phyloP scores from a whole-genome alignment of 2,888 invertebrate genomes.

The Coenonympha glycerion region DNA sequence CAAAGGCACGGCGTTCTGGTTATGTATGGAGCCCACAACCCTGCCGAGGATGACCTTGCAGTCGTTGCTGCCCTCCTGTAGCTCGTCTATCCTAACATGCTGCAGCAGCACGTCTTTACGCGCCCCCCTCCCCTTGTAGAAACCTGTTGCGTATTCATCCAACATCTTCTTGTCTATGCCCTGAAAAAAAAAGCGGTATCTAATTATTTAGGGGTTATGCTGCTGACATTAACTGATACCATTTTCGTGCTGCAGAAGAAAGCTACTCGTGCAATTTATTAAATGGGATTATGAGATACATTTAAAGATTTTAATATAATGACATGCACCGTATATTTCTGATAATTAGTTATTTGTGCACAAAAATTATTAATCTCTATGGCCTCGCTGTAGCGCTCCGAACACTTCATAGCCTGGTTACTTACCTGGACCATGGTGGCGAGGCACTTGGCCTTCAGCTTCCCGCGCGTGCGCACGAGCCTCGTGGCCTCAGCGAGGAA shows the following conservation, averaged over 20 bases:
- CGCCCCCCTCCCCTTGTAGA: conserved; percentile 42
- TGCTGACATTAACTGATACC: no score
- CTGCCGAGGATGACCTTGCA: conserved; percentile 82
- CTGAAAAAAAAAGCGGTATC: conserved; percentile 63
- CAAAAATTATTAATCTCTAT: no score
- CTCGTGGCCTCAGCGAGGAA: conserved; percentile 80
- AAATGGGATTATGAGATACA: no score
- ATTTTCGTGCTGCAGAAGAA: no score
- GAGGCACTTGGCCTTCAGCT: conserved; percentile 83
- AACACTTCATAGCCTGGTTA: no score
- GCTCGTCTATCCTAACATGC: conserved; percentile 58
- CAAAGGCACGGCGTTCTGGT: conserved; percentile 86
- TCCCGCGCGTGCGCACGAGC: conserved; percentile 80
- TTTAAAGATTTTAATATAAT: no score
- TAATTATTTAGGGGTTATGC: no score
- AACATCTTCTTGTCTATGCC: conserved; percentile 80
- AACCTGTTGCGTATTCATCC: conserved; percentile 78
- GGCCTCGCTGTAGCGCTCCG: no score
- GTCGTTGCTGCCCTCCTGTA: conserved; percentile 79
- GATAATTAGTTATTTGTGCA: no score
- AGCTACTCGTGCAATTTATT: no score
- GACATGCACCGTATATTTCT: no score
- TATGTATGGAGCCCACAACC: conserved; percentile 87
- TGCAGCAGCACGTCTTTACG: conserved; percentile 49
- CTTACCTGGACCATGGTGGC: conserved; percentile 72